Percentiles rank a stretch among this genome's conserved stretches.
Conservation (phyloP, 2,888 invertebrate genomes). For the Agriopis leucophaearia region DNA sequence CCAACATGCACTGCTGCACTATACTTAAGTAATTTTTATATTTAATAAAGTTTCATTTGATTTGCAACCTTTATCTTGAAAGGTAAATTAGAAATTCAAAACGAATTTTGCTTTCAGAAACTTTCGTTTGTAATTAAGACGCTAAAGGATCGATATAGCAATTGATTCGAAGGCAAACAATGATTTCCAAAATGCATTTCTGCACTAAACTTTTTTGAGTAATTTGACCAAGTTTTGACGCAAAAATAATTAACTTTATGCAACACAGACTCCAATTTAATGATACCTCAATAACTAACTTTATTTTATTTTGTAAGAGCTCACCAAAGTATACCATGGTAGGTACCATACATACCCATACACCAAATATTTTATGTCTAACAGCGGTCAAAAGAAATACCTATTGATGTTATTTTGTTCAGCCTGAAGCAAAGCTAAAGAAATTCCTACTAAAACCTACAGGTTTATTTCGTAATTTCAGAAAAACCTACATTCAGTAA, state of each 20-base stretch:
- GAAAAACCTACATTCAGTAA: background rate
- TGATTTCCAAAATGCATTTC: too few species aligned
- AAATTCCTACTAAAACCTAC: background rate
- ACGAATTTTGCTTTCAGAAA: background rate
- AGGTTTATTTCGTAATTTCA: background rate
- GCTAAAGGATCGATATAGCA: background rate
- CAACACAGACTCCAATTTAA: too few species aligned
- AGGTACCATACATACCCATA: background rate
- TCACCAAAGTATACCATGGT: background rate
- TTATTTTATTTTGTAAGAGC: background rate
- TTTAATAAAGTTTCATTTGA: background rate
- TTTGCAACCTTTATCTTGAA: background rate
- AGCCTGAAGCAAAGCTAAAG: constrained; percentile 5
- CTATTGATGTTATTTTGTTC: background rate
- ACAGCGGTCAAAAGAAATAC: background rate
- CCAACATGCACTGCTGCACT: background rate
- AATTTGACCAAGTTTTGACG: too few species aligned
- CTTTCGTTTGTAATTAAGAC: background rate
- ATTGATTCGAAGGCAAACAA: too few species aligned
- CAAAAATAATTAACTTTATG: too few species aligned
- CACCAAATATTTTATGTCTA: background rate
- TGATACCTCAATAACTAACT: too few species aligned
- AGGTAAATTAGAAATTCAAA: background rate
- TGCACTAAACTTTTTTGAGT: too few species aligned
- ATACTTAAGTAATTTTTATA: background rate